A percentile compares a stretch with the other conserved stretches of the same genome.
phyloP scores from a whole-genome alignment of 2,113 vertebrate species.

The Paradoxurus hermaphroditus region DNA sequence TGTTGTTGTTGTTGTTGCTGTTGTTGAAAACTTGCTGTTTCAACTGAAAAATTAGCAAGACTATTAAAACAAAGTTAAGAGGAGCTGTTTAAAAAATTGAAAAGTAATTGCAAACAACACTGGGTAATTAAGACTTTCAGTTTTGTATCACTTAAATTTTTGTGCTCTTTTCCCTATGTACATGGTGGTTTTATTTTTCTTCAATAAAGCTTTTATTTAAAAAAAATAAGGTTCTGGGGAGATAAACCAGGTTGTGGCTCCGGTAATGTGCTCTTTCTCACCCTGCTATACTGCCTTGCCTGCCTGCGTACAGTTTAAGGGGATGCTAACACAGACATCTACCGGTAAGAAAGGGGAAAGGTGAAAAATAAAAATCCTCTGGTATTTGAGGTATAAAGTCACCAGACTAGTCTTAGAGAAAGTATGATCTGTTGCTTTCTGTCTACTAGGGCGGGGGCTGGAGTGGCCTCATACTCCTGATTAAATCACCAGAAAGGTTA shows the following conservation, averaged over 20 bases:
- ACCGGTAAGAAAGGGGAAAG: not conserved
- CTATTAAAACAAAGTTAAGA: conserved; percentile 56
- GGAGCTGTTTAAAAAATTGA: conserved; percentile 57
- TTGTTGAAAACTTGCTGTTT: conserved; percentile 64
- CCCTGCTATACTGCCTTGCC: not conserved
- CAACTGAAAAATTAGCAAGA: conserved; percentile 45
- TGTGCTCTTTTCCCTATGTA: conserved; percentile 61
- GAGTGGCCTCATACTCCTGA: not conserved
- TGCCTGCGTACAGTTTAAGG: not conserved
- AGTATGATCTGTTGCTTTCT: not conserved
- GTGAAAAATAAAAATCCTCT: not conserved
- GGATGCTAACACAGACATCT: not conserved
- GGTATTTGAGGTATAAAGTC: not conserved
- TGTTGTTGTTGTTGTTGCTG: too few relatives aligned
- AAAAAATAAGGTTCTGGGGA: conserved; percentile 23
- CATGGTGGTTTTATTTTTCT: conserved; percentile 70
- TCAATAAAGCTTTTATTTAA: conserved; percentile 79
- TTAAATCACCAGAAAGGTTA: not conserved
- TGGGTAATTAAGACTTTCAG: conserved; percentile 61
- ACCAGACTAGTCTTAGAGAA: not conserved
- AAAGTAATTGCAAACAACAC: conserved; percentile 34
- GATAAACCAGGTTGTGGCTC: not conserved
- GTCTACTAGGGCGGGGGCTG: not conserved
- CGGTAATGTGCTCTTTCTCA: not conserved
- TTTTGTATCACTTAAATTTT: conserved; percentile 71